Conservation (phyloP, 2,888 invertebrate species). For the Stramonita haemastoma region DNA sequence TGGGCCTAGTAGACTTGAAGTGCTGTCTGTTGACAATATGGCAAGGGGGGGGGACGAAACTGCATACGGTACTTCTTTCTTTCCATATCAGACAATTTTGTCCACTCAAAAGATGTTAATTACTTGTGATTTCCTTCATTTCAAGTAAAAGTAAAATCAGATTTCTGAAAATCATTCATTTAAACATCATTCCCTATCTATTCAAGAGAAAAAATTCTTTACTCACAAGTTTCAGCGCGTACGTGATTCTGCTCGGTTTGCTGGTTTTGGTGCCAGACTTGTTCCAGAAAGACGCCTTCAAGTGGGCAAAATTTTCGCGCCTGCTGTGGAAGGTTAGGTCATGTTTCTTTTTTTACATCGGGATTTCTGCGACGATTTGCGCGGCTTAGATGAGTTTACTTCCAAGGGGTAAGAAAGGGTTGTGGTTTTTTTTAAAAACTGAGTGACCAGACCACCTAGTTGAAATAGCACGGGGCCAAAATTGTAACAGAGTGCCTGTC, state of each 20-base stretch:
- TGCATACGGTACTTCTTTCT: neutral
- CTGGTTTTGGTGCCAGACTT: neutral
- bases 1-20: neutral
- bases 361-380: neutral
- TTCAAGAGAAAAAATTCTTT: neutral
- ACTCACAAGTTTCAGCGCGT: neutral
- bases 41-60: neutral
- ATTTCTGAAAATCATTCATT: neutral
- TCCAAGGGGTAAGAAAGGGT: slow-evolving; percentile 17
- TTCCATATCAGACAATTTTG: neutral
- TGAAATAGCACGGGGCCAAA: slow-evolving; percentile 9
- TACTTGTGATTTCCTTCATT: neutral
- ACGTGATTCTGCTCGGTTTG: neutral
- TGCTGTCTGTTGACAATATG: neutral
- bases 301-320: neutral
- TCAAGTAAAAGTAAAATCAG: neutral
- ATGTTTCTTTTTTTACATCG: neutral
- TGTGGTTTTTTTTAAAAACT: neutral
- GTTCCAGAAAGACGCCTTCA: neutral
- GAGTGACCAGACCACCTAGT: neutral
- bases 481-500: neutral
- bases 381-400: neutral
- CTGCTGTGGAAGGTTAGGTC: neutral
- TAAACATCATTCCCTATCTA: neutral
- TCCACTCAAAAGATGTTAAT: neutral